Evolutionary conservation across 2,113 vertebrate species (phyloP), one percentile per base, ranked within the genome.

Genomic region (Caloenas nicobarica): DNA sequence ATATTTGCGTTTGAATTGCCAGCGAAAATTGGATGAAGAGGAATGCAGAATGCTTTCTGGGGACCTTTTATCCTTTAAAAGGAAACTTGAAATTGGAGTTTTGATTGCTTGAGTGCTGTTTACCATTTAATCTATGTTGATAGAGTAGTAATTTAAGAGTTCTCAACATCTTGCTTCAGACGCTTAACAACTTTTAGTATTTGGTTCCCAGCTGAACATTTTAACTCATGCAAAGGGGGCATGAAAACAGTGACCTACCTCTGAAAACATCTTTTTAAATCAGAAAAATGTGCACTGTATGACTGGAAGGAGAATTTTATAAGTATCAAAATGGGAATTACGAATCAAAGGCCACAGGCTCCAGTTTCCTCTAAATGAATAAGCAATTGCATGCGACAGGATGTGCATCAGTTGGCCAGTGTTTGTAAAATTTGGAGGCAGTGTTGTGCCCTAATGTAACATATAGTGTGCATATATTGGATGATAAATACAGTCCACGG

Each of bases 241-340:
- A 69, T 51, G 70, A 95, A 94, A 97, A 95, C 24, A 57, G 88
- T 97, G 96, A 96, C 83, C 90, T 97, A 93, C 84, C 78, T 94
- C 94, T 88, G 72, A 70, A 97, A 97, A 96, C 6, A 93, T 97
- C 70, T 95, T 93, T 95, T 86, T 97, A 91, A 97, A 97, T 96
- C 91, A 96, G 88, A 97, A 98, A 97, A 98, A 96, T 81, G 6
- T 97, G 91, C 31, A 40, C 54, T 77, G 40, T 56, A 65, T 91
- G 61, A 79, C 74, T 93, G 78, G 83, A 94, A 94, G 80, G 40
- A 97, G 48, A 86, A 65, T 73, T 86, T 88, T 93, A 8, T 77
- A 25, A 96, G 72, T 48, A 86, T 91, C 38, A 48, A 50, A 97
- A 82, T 48, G 85, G 84, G 88, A 97, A 94, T 89, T 96, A 91